These are phyloP conservation scores for Aphidius gifuensis DNA, from an alignment of 1,140 invertebrate genomes.

Conservation along the genomic window DNA sequence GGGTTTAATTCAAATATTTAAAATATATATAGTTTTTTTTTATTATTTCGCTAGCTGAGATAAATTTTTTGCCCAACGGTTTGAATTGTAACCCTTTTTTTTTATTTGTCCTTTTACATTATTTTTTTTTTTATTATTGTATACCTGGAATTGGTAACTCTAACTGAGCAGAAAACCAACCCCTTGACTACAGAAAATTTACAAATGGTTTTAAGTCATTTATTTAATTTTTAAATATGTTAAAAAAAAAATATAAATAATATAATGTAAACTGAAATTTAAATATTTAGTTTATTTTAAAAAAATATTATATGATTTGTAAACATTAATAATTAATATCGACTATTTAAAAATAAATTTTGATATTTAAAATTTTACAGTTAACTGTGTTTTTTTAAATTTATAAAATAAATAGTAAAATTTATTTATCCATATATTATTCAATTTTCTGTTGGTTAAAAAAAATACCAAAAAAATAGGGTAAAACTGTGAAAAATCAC, in stretches of 20 bases:
- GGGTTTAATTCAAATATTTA: conserved; percentile 48
- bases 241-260: no score
- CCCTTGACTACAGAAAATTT: conserved; percentile 32
- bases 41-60: conserved; percentile 23
- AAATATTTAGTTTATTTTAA: no score
- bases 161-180: conserved; percentile 36
- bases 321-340: no score
- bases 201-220: conserved; percentile 38
- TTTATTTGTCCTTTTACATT: conserved; percentile 17
- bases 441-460: no score
- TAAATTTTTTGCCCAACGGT: conserved; percentile 47
- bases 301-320: no score
- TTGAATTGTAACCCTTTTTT: conserved; percentile 17
- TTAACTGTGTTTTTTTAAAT: no score
- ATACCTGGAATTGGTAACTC: conserved; percentile 52
- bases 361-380: no score
- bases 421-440: neutral
- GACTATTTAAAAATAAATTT: no score
- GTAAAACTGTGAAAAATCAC: neutral
- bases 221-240: conserved; percentile 18
- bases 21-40: conserved; percentile 28
- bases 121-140: conserved; percentile 15
- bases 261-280: no score
- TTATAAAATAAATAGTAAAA: neutral
- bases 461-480: no score